A percentile compares a stretch with the other conserved stretches of the same genome.
Conservation (phyloP, 2,113 vertebrate species). For the Cygnus buccinator region DNA sequence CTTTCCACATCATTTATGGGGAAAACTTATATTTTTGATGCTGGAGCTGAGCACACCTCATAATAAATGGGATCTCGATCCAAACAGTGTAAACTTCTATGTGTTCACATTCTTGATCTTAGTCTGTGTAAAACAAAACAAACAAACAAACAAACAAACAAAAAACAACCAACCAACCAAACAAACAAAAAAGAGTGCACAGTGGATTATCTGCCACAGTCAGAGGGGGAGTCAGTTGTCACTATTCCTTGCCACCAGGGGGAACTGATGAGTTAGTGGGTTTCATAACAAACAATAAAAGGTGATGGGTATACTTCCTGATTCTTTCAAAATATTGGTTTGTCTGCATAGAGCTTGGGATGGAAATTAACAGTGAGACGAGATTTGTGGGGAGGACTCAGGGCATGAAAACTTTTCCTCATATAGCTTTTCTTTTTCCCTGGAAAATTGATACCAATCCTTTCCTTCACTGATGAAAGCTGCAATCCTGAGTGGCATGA, state of each 20-base stretch:
- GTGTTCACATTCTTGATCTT: background rate
- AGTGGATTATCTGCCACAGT: background rate
- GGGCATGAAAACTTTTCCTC: background rate
- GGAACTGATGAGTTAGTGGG: background rate
- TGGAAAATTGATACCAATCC: background rate
- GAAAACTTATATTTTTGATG: background rate
- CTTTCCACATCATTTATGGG: background rate
- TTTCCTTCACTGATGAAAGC: background rate
- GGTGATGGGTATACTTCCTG: background rate
- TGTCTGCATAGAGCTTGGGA: background rate
- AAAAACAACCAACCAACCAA: too few species aligned
- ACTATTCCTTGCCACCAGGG: background rate
- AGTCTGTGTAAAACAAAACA: background rate
- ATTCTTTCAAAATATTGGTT: background rate
- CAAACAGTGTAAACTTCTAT: background rate
- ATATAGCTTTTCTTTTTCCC: rapidly evolving
- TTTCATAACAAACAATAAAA: background rate
- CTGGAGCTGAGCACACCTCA: background rate
- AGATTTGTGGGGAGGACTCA: background rate
- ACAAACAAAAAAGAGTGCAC: background rate
- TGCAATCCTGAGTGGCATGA: rapidly evolving
- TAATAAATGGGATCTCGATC: background rate
- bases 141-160: background rate
- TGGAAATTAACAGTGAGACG: background rate
- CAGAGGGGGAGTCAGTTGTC: background rate